These are phyloP conservation scores for Heteropelma amictum DNA, from an alignment of 2,888 invertebrate species.

Conservation along the genomic window DNA sequence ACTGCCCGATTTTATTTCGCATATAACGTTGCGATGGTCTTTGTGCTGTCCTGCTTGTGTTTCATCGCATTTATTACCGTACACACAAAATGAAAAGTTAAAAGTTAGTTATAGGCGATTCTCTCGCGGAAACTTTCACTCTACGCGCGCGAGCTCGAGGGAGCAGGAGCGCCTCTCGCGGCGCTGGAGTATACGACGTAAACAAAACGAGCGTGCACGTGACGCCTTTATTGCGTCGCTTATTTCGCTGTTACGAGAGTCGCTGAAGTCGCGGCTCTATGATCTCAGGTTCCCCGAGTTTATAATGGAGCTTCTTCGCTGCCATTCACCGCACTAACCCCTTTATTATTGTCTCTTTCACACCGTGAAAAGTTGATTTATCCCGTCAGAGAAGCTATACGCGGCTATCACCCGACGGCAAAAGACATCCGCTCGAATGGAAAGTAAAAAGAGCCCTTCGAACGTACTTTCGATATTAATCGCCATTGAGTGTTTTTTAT, in stretches of 20 bases:
- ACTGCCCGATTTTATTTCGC: slow-evolving; percentile 23
- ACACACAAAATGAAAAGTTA: no score
- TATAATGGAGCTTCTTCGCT: slow-evolving; percentile 26
- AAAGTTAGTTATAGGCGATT: slow-evolving; percentile 33
- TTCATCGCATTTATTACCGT: no score
- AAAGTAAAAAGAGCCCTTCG: not conserved
- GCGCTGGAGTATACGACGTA: slow-evolving; percentile 56
- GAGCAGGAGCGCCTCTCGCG: no score
- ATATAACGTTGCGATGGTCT: slow-evolving; percentile 10
- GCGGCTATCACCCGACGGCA: not conserved
- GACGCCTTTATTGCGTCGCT: slow-evolving; percentile 60
- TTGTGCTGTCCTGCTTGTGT: slow-evolving; percentile 17
- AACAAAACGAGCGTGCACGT: slow-evolving; percentile 60
- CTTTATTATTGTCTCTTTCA: slow-evolving; percentile 6
- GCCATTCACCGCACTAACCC: slow-evolving; percentile 19
- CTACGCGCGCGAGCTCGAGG: slow-evolving; percentile 17
- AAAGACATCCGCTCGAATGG: no score
- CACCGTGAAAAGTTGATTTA: slow-evolving; percentile 11
- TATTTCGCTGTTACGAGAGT: slow-evolving; percentile 56
- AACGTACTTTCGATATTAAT: no score
- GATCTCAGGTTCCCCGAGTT: slow-evolving; percentile 25
- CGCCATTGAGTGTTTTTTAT: no score
- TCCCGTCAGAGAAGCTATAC: not conserved
- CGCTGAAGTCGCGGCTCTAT: slow-evolving; percentile 20
- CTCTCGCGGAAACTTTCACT: slow-evolving; percentile 56